A percentile compares a stretch with the other conserved stretches of the same genome.
These are phyloP conservation scores for Phrynocephalus guinanensis DNA, from an alignment of 2,797 vertebrate genomes.

Conservation along the genomic window DNA sequence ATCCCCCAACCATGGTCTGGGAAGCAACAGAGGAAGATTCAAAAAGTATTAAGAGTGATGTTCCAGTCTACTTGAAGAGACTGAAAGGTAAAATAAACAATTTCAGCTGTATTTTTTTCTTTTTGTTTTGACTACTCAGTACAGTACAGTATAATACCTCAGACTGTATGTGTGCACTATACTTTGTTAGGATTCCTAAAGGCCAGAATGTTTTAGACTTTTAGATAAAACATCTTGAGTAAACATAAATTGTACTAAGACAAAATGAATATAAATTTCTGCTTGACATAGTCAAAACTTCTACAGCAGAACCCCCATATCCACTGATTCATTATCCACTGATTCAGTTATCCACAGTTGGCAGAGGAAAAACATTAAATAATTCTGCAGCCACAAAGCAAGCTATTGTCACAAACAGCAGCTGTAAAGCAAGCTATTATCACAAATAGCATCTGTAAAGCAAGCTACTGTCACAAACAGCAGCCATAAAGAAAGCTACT, in stretches of 20 bases:
- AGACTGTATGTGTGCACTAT: conserved; percentile 13
- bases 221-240: conserved; percentile 36
- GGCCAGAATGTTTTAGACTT: conserved; percentile 42
- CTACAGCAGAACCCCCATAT: not conserved
- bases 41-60: conserved; percentile 98
- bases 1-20: conserved; percentile 90
- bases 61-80: conserved; percentile 94
- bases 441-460: too few species aligned
- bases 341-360: too few species aligned
- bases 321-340: too few species aligned
- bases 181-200: conserved; percentile 15
- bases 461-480: too few species aligned
- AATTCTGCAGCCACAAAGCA: too few species aligned
- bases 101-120: conserved; percentile 62
- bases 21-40: conserved; percentile 94
- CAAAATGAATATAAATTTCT: not conserved
- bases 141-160: conserved; percentile 30
- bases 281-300: conserved; percentile 49
- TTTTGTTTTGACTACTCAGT: conserved; percentile 20
- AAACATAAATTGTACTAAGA: conserved; percentile 29
- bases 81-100: conserved; percentile 90
- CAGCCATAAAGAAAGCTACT: too few species aligned
- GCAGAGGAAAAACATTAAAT: too few species aligned
- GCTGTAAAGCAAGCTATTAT: too few species aligned
- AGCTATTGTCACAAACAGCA: too few species aligned